Conservation (phyloP, 1,140 invertebrate species). For the Batillaria attramentaria region DNA sequence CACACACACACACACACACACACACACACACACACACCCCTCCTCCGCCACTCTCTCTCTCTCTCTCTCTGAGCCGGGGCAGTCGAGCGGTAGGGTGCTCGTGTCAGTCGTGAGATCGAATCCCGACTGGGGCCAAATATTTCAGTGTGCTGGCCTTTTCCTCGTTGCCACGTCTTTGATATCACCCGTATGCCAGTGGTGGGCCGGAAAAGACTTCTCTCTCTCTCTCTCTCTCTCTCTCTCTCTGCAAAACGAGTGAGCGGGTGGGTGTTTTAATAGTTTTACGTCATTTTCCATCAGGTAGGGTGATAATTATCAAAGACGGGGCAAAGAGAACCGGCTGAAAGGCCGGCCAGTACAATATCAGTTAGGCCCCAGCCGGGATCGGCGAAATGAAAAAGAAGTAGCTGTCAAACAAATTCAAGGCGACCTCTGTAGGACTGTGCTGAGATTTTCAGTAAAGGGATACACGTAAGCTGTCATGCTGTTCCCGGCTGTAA, state of each 20-base stretch:
- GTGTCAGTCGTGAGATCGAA: no score
- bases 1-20: background rate
- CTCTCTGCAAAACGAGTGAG: background rate
- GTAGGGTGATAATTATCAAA: background rate
- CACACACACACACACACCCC: background rate
- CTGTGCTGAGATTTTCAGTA: no score
- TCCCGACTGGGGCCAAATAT: no score
- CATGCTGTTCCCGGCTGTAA: no score
- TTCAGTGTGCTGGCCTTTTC: no score
- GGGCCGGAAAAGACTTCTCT: no score
- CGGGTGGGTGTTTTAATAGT: background rate
- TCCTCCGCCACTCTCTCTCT: background rate
- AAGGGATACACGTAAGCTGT: no score
- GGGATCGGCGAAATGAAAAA: background rate
- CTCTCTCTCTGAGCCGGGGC: background rate
- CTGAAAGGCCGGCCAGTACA: no score
- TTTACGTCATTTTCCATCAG: background rate
- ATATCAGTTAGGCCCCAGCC: no score
- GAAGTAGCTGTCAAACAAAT: background rate
- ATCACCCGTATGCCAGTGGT: no score
- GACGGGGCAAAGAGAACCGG: background rate
- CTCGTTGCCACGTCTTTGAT: no score
- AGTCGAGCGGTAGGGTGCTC: no score
- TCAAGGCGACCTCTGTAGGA: background rate
- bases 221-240: slow-evolving; percentile 7